These are phyloP conservation scores for Aphidius colemani DNA, from an alignment of 2,888 invertebrate genomes.

Conservation along the genomic window DNA sequence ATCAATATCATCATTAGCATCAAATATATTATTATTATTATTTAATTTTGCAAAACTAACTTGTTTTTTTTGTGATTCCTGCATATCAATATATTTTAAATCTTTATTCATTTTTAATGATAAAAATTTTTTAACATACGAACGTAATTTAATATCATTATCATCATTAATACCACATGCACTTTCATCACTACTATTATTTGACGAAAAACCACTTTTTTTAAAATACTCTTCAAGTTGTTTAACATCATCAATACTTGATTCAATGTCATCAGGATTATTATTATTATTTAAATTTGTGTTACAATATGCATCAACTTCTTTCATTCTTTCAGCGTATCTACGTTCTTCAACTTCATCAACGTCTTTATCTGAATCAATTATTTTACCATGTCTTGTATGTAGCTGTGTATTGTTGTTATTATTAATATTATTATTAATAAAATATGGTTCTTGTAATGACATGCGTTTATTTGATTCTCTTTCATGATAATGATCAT, in stretches of 20 bases:
- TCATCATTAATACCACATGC: slow-evolving; percentile 60
- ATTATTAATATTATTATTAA: slow-evolving; percentile 58
- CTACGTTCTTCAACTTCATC: slow-evolving; percentile 56
- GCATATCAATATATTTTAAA: slow-evolving; percentile 67
- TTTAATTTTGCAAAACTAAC: slow-evolving; percentile 71
- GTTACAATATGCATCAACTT: slow-evolving; percentile 40
- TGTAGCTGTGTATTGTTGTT: no score
- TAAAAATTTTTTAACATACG: slow-evolving; percentile 74
- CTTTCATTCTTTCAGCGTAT: slow-evolving; percentile 49
- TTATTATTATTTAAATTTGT: slow-evolving; percentile 33
- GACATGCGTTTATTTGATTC: slow-evolving; percentile 72
- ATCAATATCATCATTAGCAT: slow-evolving; percentile 42
- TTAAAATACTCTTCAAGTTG: slow-evolving; percentile 75
- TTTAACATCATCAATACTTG: slow-evolving; percentile 63
- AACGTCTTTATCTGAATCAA: slow-evolving; percentile 58
- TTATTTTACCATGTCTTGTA: slow-evolving; percentile 43
- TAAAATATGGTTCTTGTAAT: slow-evolving; percentile 75
- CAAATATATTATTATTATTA: background rate
- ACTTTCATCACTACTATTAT: slow-evolving; percentile 70
- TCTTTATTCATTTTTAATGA: slow-evolving; percentile 74
- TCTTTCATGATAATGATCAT: slow-evolving; percentile 61
- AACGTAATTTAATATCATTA: slow-evolving; percentile 72
- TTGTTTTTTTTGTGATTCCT: slow-evolving; percentile 68
- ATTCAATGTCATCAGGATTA: background rate
- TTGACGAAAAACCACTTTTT: slow-evolving; percentile 69